Percentiles rank a stretch among this genome's conserved stretches.
Evolutionary conservation across 2,797 vertebrate species (phyloP).

Genomic region (Enteromius paludinosus): DNA sequence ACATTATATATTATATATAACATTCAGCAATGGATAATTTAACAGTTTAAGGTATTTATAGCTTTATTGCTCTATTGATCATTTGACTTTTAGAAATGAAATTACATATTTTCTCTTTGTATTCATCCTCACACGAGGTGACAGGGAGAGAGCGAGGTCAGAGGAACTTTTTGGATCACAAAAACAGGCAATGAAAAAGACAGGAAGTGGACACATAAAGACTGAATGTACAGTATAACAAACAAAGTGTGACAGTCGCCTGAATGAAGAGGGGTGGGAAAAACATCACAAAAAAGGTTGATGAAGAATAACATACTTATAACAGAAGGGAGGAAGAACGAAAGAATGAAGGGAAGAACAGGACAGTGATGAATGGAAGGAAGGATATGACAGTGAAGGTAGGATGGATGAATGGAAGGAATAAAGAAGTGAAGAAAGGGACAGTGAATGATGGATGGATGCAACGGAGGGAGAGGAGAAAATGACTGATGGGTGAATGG

Average conservation of each 20-base stretch:
- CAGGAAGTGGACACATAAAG: neutral
- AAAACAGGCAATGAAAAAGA: neutral
- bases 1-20: too few relatives aligned
- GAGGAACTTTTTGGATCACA: neutral
- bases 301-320: neutral
- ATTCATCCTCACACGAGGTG: neutral
- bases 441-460: too few relatives aligned
- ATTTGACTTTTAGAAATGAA: neutral
- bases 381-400: too few relatives aligned
- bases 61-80: neutral
- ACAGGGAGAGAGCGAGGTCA: constrained; percentile 1
- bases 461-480: too few relatives aligned
- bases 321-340: neutral
- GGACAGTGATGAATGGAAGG: too few relatives aligned
- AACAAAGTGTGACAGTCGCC: too few relatives aligned
- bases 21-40: neutral
- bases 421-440: too few relatives aligned
- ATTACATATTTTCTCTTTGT: neutral
- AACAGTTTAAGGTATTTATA: neutral
- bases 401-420: too few relatives aligned
- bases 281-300: neutral
- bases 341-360: neutral
- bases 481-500: too few relatives aligned
- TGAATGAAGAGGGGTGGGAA: neutral
- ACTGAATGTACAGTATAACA: neutral